Evolutionary conservation across 1,140 invertebrate genomes (phyloP), one percentile per base, ranked within the genome.

Genomic region (Oryctes rhinoceros): DNA sequence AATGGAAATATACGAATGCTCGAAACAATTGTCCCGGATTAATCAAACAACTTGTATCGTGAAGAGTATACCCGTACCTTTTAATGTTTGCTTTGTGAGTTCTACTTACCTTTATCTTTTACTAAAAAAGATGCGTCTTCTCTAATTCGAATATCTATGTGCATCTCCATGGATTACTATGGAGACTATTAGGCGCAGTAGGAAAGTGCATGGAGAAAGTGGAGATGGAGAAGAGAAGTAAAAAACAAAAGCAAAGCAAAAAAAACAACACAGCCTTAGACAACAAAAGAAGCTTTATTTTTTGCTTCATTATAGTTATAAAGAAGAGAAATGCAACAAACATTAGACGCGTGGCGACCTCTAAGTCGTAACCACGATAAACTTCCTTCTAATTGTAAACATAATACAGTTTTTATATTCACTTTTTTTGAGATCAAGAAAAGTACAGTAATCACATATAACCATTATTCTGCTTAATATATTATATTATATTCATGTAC

Each of bases 341-440:
- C 18, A 15, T 59, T 59, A 59, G 15, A n/a, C 5, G 4, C 53
- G 53, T 59, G 53, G 15, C 15, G 53, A 59, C 5, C 15, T 59
- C 65, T 24, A 71, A 35, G 24, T 71, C 24, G 13, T 24, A 18
- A 15, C 35, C 20, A 71, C 35, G 65, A 71, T 20, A 20, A 20
- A 15, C 24, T 67, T 71, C 65, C 24, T 37, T 30, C 35, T 71
- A 71, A 24, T 30, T 71, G 18, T 59, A 59, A 18, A 9, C 37
- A 71, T 71, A 71, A 71, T 71, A 71, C 65, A 71, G 24, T 13
- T 71, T 71, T 71, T 71, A 71, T 71, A 71, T 71, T 67, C 37
- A 59, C 53, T 59, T 71, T 71, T 71, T 71, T 71, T 71, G 65
- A 71, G 65, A 71, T 71, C 65, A 71, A 71, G 65, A 71, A 35